Evolutionary conservation across 2,113 vertebrate genomes (phyloP), one percentile per base, ranked within the genome.

Genomic region (Odocoileus hemionus): DNA sequence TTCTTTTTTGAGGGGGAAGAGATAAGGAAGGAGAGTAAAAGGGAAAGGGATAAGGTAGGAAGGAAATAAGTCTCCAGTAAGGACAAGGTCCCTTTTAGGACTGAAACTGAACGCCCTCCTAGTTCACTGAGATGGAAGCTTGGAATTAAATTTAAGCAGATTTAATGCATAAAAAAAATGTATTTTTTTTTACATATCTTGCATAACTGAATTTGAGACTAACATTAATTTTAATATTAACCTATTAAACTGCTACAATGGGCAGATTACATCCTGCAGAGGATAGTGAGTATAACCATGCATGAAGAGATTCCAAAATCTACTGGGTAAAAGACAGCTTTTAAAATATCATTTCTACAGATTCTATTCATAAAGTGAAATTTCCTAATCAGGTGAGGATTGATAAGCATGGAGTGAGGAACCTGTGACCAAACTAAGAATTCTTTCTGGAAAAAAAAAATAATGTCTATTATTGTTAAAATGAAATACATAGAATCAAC

Each of bases 121-220:
- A 67, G 3, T 78, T 30, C 36, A 92, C 43, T 86, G 33, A 50
- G 16, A 93, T 76, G n/a, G 23, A 85, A 89, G 30, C 5, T 47
- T 61, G 16, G n/a, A 86, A 36, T 30, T 89, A 26, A 86, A 94
- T 67, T 93, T 64, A 54, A 45, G n/a, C n/a, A 91, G 28, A 55
- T 25, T 84, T 79, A 74, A 95, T 84, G 30, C 9, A 43, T 94
- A 92, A 86, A 43, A 80, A 80, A 45, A 2, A 25, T 70, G 33
- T 61, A 61, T 36, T 78, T 91, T 96, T 91, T 96, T 96, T 91
- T 50, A 60, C 12, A 93, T 25, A 26, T 88, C 21, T 67, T 91
- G 16, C 50, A 89, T 21, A 67, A 89, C 26, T 86, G 60, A 83
- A 14, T 84, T 25, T 67, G 85, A 92, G 2, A 57, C 26, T 90